These are phyloP conservation scores for Laothoe populi DNA, from an alignment of 2,888 invertebrate genomes.

Conservation along the genomic window DNA sequence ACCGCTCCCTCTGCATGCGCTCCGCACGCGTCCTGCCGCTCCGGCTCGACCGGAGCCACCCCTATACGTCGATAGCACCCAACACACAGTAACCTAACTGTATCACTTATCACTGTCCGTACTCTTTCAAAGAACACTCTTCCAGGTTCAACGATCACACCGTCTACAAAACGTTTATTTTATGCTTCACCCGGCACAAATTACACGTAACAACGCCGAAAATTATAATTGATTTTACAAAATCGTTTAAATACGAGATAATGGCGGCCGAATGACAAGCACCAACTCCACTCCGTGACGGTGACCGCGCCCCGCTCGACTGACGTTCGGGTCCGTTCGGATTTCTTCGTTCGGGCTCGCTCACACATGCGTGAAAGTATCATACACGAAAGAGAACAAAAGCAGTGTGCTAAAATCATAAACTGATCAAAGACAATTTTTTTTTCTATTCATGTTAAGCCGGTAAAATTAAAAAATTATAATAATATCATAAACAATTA, in stretches of 20 bases:
- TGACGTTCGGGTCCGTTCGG: conserved; percentile 82
- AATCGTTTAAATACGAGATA: conserved; percentile 85
- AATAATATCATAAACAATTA: too few species aligned
- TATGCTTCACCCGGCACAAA: conserved; percentile 60
- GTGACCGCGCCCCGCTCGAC: conserved; percentile 86
- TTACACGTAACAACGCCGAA: conserved; percentile 69
- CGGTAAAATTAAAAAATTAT: conserved; percentile 39
- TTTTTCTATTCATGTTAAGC: conserved; percentile 32
- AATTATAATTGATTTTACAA: conserved; percentile 80
- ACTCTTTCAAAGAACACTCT: conserved; percentile 49
- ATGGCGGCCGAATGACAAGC: conserved; percentile 86
- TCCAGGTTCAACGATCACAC: conserved; percentile 46
- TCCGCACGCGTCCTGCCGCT: conserved; percentile 75
- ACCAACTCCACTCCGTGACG: conserved; percentile 85
- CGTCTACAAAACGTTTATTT: conserved; percentile 50
- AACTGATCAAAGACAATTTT: conserved; percentile 51
- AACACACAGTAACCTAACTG: conserved; percentile 77
- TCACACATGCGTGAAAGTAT: conserved; percentile 80
- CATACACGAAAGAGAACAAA: conserved; percentile 67
- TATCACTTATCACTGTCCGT: conserved; percentile 73
- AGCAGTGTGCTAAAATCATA: conserved; percentile 55
- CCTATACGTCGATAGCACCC: conserved; percentile 75
- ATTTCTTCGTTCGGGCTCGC: conserved; percentile 77
- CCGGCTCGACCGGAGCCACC: conserved; percentile 78
- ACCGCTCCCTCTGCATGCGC: conserved; percentile 85